Percentiles rank a stretch among this genome's conserved stretches.
phyloP scores from a whole-genome alignment of 2,113 vertebrate genomes.

The Lepus timidus region DNA sequence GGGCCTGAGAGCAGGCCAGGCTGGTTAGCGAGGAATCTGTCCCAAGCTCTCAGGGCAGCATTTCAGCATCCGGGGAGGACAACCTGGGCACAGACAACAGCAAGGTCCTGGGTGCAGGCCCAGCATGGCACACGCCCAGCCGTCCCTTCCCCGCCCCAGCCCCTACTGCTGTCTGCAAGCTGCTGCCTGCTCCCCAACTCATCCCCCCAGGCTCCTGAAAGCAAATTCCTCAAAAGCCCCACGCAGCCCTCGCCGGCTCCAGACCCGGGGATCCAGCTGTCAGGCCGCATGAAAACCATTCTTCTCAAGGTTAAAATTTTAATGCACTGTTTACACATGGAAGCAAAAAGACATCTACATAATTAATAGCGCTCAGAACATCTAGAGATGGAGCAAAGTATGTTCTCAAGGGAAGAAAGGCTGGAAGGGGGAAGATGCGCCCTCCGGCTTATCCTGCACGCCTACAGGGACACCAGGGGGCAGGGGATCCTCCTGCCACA shows the following conservation, averaged over 20 bases:
- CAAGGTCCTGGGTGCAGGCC: rapidly evolving
- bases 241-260: background rate
- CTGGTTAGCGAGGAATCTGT: no score
- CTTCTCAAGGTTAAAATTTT: slow-evolving; percentile 45
- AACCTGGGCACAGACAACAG: no score
- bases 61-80: background rate
- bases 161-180: background rate
- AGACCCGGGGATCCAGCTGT: background rate
- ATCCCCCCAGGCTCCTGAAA: background rate
- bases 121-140: no score
- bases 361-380: slow-evolving; percentile 42
- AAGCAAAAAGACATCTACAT: slow-evolving; percentile 41
- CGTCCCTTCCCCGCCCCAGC: rapidly evolving
- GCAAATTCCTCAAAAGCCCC: background rate
- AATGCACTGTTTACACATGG: background rate
- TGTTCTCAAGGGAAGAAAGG: background rate
- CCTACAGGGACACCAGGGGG: rapidly evolving
- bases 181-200: background rate
- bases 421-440: background rate
- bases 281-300: slow-evolving; percentile 16
- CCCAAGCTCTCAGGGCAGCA: background rate
- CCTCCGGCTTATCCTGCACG: background rate
- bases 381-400: background rate
- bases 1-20: background rate
- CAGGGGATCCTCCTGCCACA: background rate